These are phyloP conservation scores for Mesitornis unicolor DNA, from an alignment of 2,113 vertebrate genomes.

Conservation along the genomic window DNA sequence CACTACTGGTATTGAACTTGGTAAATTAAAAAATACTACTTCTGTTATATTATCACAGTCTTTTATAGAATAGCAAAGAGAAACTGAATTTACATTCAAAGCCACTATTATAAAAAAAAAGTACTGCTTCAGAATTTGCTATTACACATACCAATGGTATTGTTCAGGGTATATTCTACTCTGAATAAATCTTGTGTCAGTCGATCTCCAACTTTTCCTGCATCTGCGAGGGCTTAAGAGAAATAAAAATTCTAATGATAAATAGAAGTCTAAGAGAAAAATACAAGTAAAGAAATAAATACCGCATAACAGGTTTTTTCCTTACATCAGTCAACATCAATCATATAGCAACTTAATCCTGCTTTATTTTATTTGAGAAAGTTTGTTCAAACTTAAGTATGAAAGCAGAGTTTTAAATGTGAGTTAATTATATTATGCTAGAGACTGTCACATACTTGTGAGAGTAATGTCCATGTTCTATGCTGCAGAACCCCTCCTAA, in stretches of 20 bases:
- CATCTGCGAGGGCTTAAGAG: slow-evolving; percentile 78
- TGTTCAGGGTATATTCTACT: slow-evolving; percentile 88
- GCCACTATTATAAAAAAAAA: not conserved
- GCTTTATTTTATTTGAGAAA: not conserved
- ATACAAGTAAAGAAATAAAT: not conserved
- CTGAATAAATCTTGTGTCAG: slow-evolving; percentile 82
- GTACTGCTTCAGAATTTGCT: not conserved
- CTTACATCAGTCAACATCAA: too few relatives aligned
- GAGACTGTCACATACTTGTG: not conserved
- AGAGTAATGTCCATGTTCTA: not conserved
- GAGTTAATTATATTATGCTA: not conserved
- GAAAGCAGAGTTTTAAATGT: not conserved
- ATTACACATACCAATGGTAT: slow-evolving; percentile 80
- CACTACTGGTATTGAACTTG: not conserved
- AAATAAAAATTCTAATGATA: not conserved
- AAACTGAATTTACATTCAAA: not conserved
- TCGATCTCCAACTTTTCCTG: slow-evolving; percentile 70
- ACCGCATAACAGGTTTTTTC: not conserved
- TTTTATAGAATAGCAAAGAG: not conserved
- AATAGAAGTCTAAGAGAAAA: not conserved
- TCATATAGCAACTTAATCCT: not conserved
- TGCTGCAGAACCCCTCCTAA: not conserved
- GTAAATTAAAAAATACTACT: not conserved
- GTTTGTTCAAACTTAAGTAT: not conserved
- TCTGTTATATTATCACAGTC: not conserved